Evolutionary conservation across 1,140 invertebrate genomes (phyloP), one percentile per base, ranked within the genome.

Genomic region (Lanistes nyassanus): DNA sequence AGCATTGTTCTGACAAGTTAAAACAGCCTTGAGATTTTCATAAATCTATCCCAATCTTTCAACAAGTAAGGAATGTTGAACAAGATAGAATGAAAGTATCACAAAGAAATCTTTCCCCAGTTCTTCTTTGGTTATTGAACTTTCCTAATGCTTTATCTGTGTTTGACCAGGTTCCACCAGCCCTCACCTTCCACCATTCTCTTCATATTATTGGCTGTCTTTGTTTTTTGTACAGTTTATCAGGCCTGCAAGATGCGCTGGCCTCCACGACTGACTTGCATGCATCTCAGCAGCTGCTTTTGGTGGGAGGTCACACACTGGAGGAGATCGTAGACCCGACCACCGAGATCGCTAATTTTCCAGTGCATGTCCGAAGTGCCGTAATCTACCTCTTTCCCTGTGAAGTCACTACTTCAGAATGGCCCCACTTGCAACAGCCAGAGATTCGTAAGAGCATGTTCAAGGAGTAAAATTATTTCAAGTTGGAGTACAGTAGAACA

Each of bases 261-360:
- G 92, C 92, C 76, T 93, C 95, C 84, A 96, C 97, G 90, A 96
- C 95, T 0, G 94, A 95, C 71, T 93, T 98, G 75, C 90, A 92
- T 11, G 90, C 93, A 0, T 92, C 92, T 78, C 94, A 94, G 76
- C 96, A 98, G 90, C 26, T 82, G 62, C 55, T 80, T 19, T 29
- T 77, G 51, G 58, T 76, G 0, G 51, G 67, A 34, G 76, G 73
- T 21, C 47, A 64, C 11, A 39, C 29, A 0, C 16, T 74, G 55
- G 65, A 74, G 29, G 62, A 77, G 16, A 29, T 71, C 13, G 31
- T 76, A 5, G 58, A 70, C 36, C 4, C 58, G 3, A 72, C 64
- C 31, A 53, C 47, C 21, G 31, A 26, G 29, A 39, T 79, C 6
- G 51, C 53, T 23, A 37, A 21, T 26, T 76, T 74, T 55, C 74